Evolutionary conservation across 2,888 invertebrate species (phyloP).

Genomic region (Stenolophus ochropezus): DNA sequence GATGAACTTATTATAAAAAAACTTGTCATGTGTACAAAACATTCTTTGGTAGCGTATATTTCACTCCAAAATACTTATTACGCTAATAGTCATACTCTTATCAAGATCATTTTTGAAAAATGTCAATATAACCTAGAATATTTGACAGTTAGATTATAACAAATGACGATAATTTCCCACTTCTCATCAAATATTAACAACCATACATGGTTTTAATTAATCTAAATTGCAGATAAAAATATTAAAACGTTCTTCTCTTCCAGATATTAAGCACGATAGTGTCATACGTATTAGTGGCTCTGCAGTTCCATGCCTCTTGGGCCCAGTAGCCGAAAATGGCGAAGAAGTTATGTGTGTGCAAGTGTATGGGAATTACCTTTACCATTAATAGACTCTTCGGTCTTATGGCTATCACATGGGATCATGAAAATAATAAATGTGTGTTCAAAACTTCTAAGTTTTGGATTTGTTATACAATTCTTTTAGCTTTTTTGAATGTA

Average conservation of each 20-base stretch:
- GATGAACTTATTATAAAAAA: too few relatives aligned
- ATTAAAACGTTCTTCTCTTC: constrained; percentile 56
- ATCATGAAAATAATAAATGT: constrained; percentile 67
- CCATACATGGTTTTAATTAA: constrained; percentile 12
- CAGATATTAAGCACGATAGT: constrained; percentile 67
- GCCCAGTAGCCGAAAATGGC: constrained; percentile 54
- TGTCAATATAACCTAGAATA: constrained; percentile 1
- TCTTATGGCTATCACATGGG: constrained; percentile 68
- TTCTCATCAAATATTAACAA: background rate
- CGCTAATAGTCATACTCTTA: background rate
- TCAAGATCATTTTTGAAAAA: background rate
- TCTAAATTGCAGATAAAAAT: constrained; percentile 24
- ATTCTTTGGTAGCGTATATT: too few relatives aligned
- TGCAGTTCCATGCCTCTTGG: constrained; percentile 66
- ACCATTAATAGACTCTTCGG: constrained; percentile 67
- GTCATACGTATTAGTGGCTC: constrained; percentile 67
- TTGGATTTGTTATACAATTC: constrained; percentile 67
- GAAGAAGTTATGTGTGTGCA: constrained; percentile 67
- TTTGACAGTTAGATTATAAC: background rate
- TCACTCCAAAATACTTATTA: background rate
- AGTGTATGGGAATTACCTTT: constrained; percentile 65
- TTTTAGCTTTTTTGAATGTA: constrained; percentile 64
- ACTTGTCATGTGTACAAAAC: too few relatives aligned
- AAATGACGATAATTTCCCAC: background rate
- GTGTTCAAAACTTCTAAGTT: constrained; percentile 66